Conservation (phyloP, 2,888 invertebrate genomes). For the Aphodius sticticus region DNA sequence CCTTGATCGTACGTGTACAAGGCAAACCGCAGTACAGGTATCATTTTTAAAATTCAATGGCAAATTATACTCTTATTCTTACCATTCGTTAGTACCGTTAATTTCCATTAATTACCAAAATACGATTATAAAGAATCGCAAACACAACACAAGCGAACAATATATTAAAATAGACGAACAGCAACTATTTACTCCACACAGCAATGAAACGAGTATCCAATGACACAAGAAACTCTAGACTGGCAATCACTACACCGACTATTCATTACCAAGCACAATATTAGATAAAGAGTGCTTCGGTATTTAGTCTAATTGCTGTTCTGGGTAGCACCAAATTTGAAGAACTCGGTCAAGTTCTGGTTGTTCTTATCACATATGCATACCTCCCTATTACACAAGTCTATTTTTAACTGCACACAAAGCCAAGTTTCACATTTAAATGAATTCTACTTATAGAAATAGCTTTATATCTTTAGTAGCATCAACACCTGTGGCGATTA, state of each 20-base stretch:
- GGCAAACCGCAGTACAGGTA: not conserved
- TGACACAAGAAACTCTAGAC: slow-evolving; percentile 4
- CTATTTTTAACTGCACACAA: slow-evolving; percentile 4
- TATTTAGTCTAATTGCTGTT: slow-evolving; percentile 4
- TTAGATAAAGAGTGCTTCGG: not conserved
- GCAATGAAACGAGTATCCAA: not conserved
- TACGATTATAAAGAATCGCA: not conserved
- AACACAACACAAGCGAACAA: not conserved
- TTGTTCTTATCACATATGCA: not conserved
- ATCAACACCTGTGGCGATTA: not conserved
- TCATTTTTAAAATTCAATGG: not conserved
- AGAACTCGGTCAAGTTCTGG: not conserved
- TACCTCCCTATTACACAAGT: not conserved
- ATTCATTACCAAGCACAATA: not conserved
- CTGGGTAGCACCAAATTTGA: slow-evolving; percentile 4
- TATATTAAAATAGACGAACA: not conserved
- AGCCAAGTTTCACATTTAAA: not conserved
- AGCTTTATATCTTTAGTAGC: not conserved
- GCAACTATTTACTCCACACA: not conserved
- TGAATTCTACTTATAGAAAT: not conserved
- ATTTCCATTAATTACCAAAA: not conserved
- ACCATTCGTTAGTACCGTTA: not conserved
- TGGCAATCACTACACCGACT: not conserved
- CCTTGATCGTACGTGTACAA: not conserved
- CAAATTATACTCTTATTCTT: not conserved